Evolutionary conservation across 2,797 vertebrate species (phyloP).

Genomic region (Amblyopsis hoosieri): DNA sequence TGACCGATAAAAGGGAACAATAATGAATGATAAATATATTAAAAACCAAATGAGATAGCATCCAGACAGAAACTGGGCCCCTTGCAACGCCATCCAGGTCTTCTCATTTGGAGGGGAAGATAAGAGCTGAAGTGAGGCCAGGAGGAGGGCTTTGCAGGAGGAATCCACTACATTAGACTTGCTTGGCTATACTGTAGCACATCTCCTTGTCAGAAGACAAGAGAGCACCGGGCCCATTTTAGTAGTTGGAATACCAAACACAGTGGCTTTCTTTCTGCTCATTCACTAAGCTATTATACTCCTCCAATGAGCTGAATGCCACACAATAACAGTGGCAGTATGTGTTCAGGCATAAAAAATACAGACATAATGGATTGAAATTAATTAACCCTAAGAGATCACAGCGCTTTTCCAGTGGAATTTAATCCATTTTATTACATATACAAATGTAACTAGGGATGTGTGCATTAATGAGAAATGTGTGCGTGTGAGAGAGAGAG

Average conservation of each 20-base stretch:
- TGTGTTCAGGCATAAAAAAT: slow-evolving; percentile 77
- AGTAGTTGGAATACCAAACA: slow-evolving; percentile 67
- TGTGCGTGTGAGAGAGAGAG: slow-evolving; percentile 12
- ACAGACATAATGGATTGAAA: slow-evolving; percentile 75
- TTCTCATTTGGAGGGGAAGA: slow-evolving; percentile 71
- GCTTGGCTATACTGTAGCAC: slow-evolving; percentile 60
- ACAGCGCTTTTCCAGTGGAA: slow-evolving; percentile 73
- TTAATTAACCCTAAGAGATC: slow-evolving; percentile 82
- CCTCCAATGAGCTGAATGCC: slow-evolving; percentile 65
- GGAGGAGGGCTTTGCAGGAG: slow-evolving; percentile 44
- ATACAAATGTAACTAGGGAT: slow-evolving; percentile 64
- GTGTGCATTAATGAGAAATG: slow-evolving; percentile 63
- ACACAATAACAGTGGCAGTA: slow-evolving; percentile 75
- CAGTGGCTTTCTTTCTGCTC: slow-evolving; percentile 48
- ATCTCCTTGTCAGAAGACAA: slow-evolving; percentile 57
- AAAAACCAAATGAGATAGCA: slow-evolving; percentile 75
- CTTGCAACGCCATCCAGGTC: slow-evolving; percentile 66
- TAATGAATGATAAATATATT: slow-evolving; percentile 80
- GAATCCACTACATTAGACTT: slow-evolving; percentile 61
- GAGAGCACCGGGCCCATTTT: slow-evolving; percentile 64
- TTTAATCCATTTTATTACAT: slow-evolving; percentile 81
- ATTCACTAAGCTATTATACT: slow-evolving; percentile 65
- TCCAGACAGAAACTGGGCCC: slow-evolving; percentile 69
- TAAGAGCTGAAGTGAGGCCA: slow-evolving; percentile 61
- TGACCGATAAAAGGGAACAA: slow-evolving; percentile 75